A percentile compares a stretch with the other conserved stretches of the same genome.
phyloP scores from a whole-genome alignment of 2,113 vertebrate species.

The Rhineura floridana region DNA sequence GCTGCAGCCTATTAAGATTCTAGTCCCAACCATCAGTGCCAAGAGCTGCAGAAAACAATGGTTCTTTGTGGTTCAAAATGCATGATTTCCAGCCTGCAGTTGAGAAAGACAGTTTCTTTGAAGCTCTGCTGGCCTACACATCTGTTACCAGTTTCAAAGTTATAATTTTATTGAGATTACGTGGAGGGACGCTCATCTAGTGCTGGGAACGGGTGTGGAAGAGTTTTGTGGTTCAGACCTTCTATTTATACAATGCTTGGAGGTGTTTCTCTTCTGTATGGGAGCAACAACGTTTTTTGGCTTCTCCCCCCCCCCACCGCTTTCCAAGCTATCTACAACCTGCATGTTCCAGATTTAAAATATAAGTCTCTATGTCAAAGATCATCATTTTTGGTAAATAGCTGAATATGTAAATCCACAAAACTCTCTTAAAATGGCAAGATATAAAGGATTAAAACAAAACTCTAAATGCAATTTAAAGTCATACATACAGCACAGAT shows the following conservation, averaged over 20 bases:
- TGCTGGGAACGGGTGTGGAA: conserved; percentile 42
- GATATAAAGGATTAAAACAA: not conserved
- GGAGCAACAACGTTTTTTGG: not conserved
- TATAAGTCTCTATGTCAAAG: not conserved
- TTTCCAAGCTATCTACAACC: not conserved
- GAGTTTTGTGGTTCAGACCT: conserved; percentile 27
- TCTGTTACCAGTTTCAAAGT: not conserved
- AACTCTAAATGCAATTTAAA: not conserved
- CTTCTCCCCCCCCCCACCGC: not conserved
- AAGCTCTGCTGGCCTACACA: not conserved
- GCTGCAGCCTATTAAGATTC: not conserved
- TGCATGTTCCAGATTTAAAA: fast-evolving
- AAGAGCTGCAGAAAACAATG: not conserved
- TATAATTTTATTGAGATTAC: not conserved
- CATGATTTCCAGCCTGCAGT: not conserved
- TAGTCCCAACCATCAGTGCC: not conserved
- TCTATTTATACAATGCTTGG: conserved; percentile 28
- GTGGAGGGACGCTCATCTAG: conserved; percentile 34
- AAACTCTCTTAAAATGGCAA: not conserved
- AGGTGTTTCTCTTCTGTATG: conserved; percentile 34
- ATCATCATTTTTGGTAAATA: conserved; percentile 4
- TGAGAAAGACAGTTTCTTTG: not conserved
- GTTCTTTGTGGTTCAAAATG: not conserved
- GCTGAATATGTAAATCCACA: conserved; percentile 14
- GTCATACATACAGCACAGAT: not conserved